Evolutionary conservation across 1,140 invertebrate species (phyloP).

Genomic region (Octopus sinensis): DNA sequence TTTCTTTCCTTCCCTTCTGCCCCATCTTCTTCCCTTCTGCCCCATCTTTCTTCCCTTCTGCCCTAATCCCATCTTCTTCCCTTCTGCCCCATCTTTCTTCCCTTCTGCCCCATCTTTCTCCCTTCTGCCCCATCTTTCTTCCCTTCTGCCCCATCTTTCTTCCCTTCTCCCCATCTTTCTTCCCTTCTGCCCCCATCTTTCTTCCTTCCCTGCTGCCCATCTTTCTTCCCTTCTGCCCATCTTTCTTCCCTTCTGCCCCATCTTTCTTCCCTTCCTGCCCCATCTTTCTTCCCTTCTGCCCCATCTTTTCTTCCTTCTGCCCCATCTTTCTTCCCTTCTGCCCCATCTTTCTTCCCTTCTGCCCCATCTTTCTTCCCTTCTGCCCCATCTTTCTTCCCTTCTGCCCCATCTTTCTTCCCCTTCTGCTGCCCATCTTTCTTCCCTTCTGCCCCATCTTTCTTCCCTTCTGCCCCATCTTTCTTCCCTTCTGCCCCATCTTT

Average conservation of each 20-base stretch:
- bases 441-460: not conserved
- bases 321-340: not conserved
- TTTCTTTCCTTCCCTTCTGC: not conserved
- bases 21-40: not conserved
- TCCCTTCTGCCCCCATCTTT: too few species aligned
- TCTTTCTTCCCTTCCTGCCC: not conserved
- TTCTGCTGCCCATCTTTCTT: too few species aligned
- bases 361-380: too few species aligned
- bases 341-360: not conserved
- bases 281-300: too few species aligned
- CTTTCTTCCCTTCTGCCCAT: not conserved
- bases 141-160: not conserved
- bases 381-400: too few species aligned
- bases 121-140: not conserved
- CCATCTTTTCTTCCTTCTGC: not conserved
- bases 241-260: not conserved
- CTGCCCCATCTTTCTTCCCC: too few species aligned
- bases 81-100: not conserved
- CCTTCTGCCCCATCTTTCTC: not conserved
- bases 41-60: not conserved
- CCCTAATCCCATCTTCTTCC: not conserved
- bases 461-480: not conserved
- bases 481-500: not conserved
- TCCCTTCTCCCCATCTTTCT: not conserved
- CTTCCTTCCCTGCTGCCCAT: not conserved